These are phyloP conservation scores for Tethya wilhelma DNA, from an alignment of 37 sponge, comb jelly and placozoan genomes.

Conservation along the genomic window DNA sequence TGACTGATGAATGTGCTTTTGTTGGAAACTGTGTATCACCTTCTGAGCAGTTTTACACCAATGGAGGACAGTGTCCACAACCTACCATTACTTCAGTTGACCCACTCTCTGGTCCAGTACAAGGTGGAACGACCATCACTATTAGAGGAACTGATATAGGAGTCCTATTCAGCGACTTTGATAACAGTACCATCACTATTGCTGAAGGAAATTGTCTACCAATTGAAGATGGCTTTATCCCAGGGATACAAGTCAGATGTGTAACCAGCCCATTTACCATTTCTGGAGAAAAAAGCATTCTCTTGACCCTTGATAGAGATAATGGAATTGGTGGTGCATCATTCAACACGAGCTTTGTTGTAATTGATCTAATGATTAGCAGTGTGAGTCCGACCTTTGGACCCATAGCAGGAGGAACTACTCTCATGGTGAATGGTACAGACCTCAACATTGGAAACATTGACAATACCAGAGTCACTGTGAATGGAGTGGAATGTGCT, in stretches of 20 bases:
- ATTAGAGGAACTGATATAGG: slow-evolving; percentile 80
- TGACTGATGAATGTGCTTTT: slow-evolving; percentile 1
- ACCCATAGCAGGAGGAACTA: slow-evolving; percentile 73
- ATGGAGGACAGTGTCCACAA: slow-evolving; percentile 13
- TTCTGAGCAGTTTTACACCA: neutral
- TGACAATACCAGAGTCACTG: slow-evolving; percentile 38
- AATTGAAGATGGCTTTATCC: slow-evolving; percentile 17
- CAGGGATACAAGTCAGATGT: slow-evolving; percentile 43
- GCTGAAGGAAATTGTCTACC: slow-evolving; percentile 14
- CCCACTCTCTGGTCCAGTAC: slow-evolving; percentile 61
- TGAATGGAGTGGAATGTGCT: too few relatives aligned
- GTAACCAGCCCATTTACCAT: neutral
- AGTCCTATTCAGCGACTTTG: slow-evolving; percentile 31
- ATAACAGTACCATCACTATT: neutral
- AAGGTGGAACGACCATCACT: slow-evolving; percentile 72
- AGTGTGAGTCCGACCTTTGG: slow-evolving; percentile 63
- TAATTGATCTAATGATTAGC: slow-evolving; percentile 2
- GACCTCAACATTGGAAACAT: slow-evolving; percentile 65
- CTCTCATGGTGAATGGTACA: slow-evolving; percentile 59
- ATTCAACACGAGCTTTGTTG: neutral
- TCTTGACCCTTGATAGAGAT: neutral
- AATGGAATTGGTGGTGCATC: neutral
- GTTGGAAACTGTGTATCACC: slow-evolving; percentile 7
- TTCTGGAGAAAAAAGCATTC: neutral
- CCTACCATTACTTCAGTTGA: slow-evolving; percentile 47